Conservation (phyloP, 1,140 invertebrate genomes). For the Protaetia brevitarsis region DNA sequence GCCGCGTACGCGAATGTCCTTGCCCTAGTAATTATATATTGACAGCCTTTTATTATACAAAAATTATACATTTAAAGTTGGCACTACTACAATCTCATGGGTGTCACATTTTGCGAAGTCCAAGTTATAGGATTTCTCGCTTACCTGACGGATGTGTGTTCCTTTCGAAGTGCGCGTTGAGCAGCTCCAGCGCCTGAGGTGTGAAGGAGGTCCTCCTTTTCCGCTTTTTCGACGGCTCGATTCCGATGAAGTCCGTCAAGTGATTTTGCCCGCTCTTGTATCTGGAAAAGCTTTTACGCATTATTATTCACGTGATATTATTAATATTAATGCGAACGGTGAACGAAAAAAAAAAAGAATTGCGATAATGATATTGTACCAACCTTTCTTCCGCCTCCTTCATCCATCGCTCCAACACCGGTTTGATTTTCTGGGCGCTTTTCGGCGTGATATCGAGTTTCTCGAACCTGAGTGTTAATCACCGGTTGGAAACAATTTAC, state of each 20-base stretch:
- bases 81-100: too few relatives aligned
- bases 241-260: slow-evolving; percentile 92
- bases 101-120: too few relatives aligned
- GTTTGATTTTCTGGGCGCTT: slow-evolving; percentile 99
- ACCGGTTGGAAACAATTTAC: too few relatives aligned
- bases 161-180: slow-evolving; percentile 93
- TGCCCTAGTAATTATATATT: too few relatives aligned
- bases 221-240: slow-evolving; percentile 93
- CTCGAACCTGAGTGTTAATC: slow-evolving; percentile 99
- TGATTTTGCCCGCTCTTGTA: slow-evolving; percentile 89
- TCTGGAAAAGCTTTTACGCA: slow-evolving; percentile 54
- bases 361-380: slow-evolving; percentile 43
- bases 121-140: not conserved
- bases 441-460: slow-evolving; percentile 98
- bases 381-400: slow-evolving; percentile 95
- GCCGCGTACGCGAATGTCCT: too few relatives aligned
- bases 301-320: slow-evolving; percentile 24
- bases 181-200: slow-evolving; percentile 88
- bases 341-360: not conserved
- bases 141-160: slow-evolving; percentile 97
- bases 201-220: slow-evolving; percentile 96
- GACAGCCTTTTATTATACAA: too few relatives aligned
- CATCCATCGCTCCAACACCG: slow-evolving; percentile 97
- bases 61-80: too few relatives aligned
- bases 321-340: not conserved